Evolutionary conservation across 2,888 invertebrate genomes (phyloP).

Genomic region (Cybosia mesomella): DNA sequence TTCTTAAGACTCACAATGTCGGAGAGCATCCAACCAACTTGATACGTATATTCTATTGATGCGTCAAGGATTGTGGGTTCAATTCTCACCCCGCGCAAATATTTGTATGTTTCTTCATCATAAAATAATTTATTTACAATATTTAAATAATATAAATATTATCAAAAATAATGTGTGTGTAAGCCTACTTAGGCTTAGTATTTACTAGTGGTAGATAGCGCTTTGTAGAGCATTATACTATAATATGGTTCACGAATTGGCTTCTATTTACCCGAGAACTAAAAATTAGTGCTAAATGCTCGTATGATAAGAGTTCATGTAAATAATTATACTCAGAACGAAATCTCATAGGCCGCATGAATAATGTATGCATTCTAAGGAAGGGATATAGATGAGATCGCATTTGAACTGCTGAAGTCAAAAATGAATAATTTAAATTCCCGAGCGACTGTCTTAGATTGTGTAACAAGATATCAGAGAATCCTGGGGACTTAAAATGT

Average conservation of each 20-base stretch:
- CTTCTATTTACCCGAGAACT: neutral
- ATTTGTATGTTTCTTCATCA: neutral
- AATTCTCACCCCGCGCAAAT: neutral
- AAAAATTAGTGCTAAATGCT: neutral
- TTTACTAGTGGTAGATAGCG: neutral
- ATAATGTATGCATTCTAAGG: slow-evolving; percentile 76
- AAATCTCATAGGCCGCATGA: slow-evolving; percentile 70
- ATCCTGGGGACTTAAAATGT: slow-evolving; percentile 15
- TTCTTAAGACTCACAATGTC: neutral
- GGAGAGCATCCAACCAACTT: neutral
- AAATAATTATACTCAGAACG: slow-evolving; percentile 64
- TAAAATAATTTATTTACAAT: neutral
- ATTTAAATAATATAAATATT: neutral
- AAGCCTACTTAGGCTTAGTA: neutral
- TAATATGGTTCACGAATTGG: neutral
- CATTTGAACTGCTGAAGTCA: slow-evolving; percentile 71
- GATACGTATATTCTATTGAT: too few relatives aligned
- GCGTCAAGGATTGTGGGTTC: neutral
- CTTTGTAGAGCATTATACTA: too few relatives aligned
- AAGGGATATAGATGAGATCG: slow-evolving; percentile 74
- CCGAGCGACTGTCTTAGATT: slow-evolving; percentile 44
- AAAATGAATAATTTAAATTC: slow-evolving; percentile 74
- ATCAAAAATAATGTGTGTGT: neutral
- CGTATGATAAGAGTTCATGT: neutral
- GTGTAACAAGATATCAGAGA: slow-evolving; percentile 37